Evolutionary conservation across 2,888 invertebrate species (phyloP).

Genomic region (Nomada fabriciana): DNA sequence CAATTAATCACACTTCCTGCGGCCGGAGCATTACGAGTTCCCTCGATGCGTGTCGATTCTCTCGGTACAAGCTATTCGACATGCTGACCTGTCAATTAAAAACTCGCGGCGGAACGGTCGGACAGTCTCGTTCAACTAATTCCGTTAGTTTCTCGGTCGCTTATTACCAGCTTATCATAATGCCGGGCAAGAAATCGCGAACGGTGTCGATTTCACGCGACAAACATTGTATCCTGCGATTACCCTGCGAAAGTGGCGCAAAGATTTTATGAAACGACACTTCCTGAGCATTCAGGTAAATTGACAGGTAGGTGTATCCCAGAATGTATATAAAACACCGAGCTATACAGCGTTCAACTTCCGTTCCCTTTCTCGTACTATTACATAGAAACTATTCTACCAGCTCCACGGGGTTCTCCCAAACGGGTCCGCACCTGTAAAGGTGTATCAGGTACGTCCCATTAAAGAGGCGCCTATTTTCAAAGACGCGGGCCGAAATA

Average conservation of each 20-base stretch:
- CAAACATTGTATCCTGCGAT: background rate
- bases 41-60: slow-evolving; percentile 50
- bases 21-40: slow-evolving; percentile 57
- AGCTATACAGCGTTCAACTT: slow-evolving; percentile 45
- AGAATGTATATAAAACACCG: background rate
- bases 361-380: slow-evolving; percentile 60
- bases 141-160: slow-evolving; percentile 37
- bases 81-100: slow-evolving; percentile 57
- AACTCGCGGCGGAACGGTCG: slow-evolving; percentile 31
- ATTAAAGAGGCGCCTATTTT: slow-evolving; percentile 51
- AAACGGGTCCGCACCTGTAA: slow-evolving; percentile 65
- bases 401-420: slow-evolving; percentile 38
- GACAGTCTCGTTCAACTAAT: slow-evolving; percentile 29
- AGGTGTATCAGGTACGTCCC: slow-evolving; percentile 51
- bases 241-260: background rate
- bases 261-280: background rate
- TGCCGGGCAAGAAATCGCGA: background rate
- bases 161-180: slow-evolving; percentile 29
- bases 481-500: slow-evolving; percentile 52
- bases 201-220: slow-evolving; percentile 24
- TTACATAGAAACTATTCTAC: slow-evolving; percentile 20
- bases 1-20: slow-evolving; percentile 66
- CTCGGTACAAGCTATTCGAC: slow-evolving; percentile 37
- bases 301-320: slow-evolving; percentile 1
- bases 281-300: slow-evolving; percentile 16